A percentile compares a stretch with the other conserved stretches of the same genome.
phyloP scores from a whole-genome alignment of 1,140 invertebrate species.

The Papilio helenus region DNA sequence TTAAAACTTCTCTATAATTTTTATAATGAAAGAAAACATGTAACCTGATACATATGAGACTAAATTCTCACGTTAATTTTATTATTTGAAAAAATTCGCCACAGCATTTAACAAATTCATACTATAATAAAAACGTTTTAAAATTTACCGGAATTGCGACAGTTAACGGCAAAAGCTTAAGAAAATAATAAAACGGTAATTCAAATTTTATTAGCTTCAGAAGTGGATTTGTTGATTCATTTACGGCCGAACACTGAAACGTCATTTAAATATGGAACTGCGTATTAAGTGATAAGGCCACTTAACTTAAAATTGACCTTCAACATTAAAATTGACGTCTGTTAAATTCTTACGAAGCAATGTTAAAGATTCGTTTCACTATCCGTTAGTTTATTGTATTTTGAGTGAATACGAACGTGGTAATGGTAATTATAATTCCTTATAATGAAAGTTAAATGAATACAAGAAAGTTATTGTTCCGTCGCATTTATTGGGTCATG shows the following conservation, averaged over 20 bases:
- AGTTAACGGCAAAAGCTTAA: background rate
- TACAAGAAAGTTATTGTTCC: constrained; percentile 43
- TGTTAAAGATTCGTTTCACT: no score
- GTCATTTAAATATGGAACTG: no score
- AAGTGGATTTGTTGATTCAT: background rate
- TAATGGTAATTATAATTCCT: background rate
- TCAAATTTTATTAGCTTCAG: background rate
- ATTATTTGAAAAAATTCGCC: background rate
- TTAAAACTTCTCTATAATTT: background rate
- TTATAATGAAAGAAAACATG: background rate
- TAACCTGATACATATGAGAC: background rate
- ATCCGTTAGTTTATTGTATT: background rate
- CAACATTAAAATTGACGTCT: background rate
- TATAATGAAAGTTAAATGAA: constrained; percentile 40
- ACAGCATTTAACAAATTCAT: background rate
- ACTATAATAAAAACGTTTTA: background rate
- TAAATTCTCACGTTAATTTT: background rate
- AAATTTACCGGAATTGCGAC: background rate
- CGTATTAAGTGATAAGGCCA: no score
- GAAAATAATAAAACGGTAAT: background rate
- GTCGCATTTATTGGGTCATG: constrained; percentile 52
- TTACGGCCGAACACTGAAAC: no score
- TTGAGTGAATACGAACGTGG: background rate
- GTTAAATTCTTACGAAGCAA: no score
- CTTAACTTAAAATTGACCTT: background rate